These are phyloP conservation scores for Apodemus speciosus DNA, from an alignment of 2,113 vertebrate genomes.

Conservation along the genomic window DNA sequence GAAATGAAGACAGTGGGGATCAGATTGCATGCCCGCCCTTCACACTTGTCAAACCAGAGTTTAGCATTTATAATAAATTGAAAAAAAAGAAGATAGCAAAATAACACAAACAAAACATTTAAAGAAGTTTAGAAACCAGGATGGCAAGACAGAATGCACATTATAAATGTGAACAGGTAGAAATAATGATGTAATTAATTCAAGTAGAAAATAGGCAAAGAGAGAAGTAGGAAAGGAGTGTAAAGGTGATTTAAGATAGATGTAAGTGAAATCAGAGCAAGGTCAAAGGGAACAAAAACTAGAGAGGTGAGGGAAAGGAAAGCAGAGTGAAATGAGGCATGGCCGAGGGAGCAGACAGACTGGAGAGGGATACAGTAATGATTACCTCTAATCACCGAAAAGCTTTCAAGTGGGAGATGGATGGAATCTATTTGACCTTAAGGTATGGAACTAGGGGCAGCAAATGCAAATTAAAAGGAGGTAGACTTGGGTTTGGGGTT, in stretches of 20 bases:
- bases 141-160: not conserved
- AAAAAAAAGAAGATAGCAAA: not conserved
- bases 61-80: not conserved
- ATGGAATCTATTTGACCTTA: slow-evolving; percentile 46
- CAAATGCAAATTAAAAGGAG: slow-evolving; percentile 21
- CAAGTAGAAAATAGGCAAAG: not conserved
- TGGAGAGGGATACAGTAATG: not conserved
- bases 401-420: slow-evolving; percentile 18
- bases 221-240: not conserved
- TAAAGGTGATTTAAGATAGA: not conserved
- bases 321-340: slow-evolving; percentile 48
- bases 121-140: not conserved
- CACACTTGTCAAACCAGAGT: not conserved
- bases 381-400: slow-evolving; percentile 29
- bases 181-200: slow-evolving; percentile 3
- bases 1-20: not conserved
- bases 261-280: not conserved
- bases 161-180: not conserved
- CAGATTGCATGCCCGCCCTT: not conserved
- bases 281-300: not conserved
- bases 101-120: not conserved
- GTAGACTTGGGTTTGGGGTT: not conserved
- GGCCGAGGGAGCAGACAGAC: not conserved
- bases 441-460: slow-evolving; percentile 3
- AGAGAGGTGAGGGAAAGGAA: not conserved